Evolutionary conservation across 2,888 invertebrate genomes (phyloP), one percentile per base, ranked within the genome.

Genomic region (Caenorhabditis zanzibari): DNA sequence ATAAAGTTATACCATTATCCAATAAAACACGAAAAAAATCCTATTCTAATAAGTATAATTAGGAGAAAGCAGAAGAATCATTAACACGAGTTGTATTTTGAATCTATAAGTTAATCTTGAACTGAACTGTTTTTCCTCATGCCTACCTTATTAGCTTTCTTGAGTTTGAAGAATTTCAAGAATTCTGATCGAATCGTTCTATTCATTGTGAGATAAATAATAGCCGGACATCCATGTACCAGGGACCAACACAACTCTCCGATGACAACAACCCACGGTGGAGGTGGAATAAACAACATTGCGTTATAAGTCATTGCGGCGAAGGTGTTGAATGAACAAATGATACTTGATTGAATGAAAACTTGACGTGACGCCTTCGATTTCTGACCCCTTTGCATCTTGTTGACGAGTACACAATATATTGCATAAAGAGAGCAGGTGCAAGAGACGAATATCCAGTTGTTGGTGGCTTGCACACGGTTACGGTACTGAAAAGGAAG

Each of bases 191-290:
- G 69, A 44, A 75, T 75, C 1, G 81, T 75, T 38, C 63, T 14
- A 63, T 75, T 81, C 64, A 81, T 71, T 10, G 75, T 81, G 16
- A 81, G 38, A 38, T 81, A 75, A 12, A 81, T 71, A 19, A 81
- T 69, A n/a, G 81, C 81, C 12, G 81, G 81, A 28, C 71, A 81
- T 38, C 69, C 75, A 61, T 81, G 81, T 7, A 75, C 69, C 10
- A 81, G 54, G 2, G 71, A 71, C 81, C 81, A 81, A 26, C 69
- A 58, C 35, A 81, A 24, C 54, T 81, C 81, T 14, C 63, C 81
- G 41, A 71, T 32, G 16, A 68, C 68, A 1, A 81, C 71, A 5
- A 81, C 63, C 59, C 68, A 69, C 28, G 75, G 75, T 0, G 75
- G 35, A 28, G 81, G 81, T 9, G 71, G 54, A 16, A 75, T 44